Evolutionary conservation across 1,140 invertebrate genomes (phyloP), one percentile per base, ranked within the genome.

Genomic region (Meloidogyne floridensis): DNA sequence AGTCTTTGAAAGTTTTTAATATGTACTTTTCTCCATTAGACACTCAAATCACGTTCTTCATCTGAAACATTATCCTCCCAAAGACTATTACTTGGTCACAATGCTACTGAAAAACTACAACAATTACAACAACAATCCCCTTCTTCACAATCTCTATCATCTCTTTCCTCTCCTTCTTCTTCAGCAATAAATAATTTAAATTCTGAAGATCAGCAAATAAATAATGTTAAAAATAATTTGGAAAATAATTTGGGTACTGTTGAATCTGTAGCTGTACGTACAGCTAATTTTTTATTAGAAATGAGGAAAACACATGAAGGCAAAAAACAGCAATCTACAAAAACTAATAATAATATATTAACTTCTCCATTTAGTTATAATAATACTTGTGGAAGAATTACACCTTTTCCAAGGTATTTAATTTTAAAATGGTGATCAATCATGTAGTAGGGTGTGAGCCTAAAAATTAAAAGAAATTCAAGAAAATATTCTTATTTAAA

Each of bases 241-340:
- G 65, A 69, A 53, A 69, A 78, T 47, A 32, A 71, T 72, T 69
- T 69, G 1, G 77, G 18, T 0, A 11, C 53, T 54, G 72, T 79
- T 18, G 77, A 79, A 8, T 71, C 77, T 54, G 77, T 79, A 11
- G 77, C 77, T 7, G 51, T 69, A 51, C 9, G 77, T 13, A 7
- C 65, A 32, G 72, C 69, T n/a, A 79, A 79, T 71, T 79, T 51
- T 71, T 72, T 79, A 18, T 13, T 79, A 65, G 77, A 79, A 71
- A 72, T 72, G 20, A 51, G 20, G 5, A 65, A 65, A 20, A 71
- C 77, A 69, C 51, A 69, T 2, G 72, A 74, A 18, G 72, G 65
- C 10, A 69, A 69, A 18, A 79, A 47, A 47, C 47, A 32, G 32
- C 32, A 71, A 20, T 71, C 56, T 20, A 18, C 9, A 11, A 69